These are phyloP conservation scores for Lepus americanus DNA, from an alignment of 2,113 vertebrate species.

Conservation along the genomic window DNA sequence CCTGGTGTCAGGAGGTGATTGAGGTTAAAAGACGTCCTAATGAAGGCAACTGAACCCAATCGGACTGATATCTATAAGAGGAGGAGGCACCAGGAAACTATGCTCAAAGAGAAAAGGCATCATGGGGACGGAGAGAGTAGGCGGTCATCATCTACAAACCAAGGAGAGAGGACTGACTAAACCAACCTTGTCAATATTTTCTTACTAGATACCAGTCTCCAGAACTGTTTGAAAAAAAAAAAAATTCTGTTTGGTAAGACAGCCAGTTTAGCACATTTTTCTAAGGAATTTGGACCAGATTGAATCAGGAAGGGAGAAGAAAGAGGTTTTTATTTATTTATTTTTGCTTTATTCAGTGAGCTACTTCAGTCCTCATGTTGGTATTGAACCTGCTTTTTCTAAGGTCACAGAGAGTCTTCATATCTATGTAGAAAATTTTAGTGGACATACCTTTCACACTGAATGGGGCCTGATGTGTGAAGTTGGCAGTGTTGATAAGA, in stretches of 20 bases:
- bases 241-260: not conserved
- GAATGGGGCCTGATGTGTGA: not conserved
- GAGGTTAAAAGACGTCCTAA: not conserved
- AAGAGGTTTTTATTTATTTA: not conserved
- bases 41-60: not conserved
- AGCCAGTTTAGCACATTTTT: not conserved
- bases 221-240: not conserved
- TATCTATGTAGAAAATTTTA: not conserved
- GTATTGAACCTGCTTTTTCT: not conserved
- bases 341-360: not conserved
- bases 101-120: not conserved
- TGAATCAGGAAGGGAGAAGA: not conserved
- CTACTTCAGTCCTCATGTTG: not conserved
- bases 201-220: not conserved
- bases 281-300: too few relatives aligned
- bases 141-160: not conserved
- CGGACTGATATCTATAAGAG: not conserved
- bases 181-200: not conserved
- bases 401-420: not conserved
- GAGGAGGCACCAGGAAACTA: not conserved
- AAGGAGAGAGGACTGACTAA: not conserved
- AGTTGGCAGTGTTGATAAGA: not conserved
- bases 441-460: not conserved
- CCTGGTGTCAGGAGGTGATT: not conserved
- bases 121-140: not conserved